These are phyloP conservation scores for Spermophilus dauricus DNA, from an alignment of 2,113 vertebrate species.

Conservation along the genomic window DNA sequence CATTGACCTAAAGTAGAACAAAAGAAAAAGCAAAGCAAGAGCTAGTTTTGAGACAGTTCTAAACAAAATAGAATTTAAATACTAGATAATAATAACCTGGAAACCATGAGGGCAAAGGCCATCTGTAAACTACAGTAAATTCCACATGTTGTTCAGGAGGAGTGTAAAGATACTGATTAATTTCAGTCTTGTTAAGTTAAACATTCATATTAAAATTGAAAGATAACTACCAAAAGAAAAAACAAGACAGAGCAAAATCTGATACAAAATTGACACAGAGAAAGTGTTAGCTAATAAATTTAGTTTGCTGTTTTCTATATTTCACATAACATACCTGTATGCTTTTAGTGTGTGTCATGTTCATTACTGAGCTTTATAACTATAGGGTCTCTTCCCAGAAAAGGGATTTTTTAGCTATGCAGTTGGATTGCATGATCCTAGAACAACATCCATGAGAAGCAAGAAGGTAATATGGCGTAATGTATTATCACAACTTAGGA, in stretches of 20 bases:
- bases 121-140: background rate
- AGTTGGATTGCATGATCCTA: background rate
- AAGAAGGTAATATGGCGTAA: background rate
- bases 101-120: background rate
- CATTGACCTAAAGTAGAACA: background rate
- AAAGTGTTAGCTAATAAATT: background rate
- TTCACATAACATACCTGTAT: background rate
- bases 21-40: background rate
- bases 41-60: background rate
- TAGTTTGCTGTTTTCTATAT: background rate
- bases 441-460: background rate
- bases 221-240: slow-evolving; percentile 9
- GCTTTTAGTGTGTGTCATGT: background rate
- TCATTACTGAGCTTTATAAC: background rate
- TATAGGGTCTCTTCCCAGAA: background rate
- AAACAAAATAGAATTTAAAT: background rate
- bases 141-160: background rate
- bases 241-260: background rate
- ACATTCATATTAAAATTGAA: background rate
- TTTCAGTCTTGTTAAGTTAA: background rate
- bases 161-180: background rate
- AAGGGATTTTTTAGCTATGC: background rate
- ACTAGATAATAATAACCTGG: background rate
- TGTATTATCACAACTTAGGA: background rate
- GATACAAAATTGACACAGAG: background rate